Conservation (phyloP, 2,113 vertebrate species). For the Microcebus lehilahytsara region DNA sequence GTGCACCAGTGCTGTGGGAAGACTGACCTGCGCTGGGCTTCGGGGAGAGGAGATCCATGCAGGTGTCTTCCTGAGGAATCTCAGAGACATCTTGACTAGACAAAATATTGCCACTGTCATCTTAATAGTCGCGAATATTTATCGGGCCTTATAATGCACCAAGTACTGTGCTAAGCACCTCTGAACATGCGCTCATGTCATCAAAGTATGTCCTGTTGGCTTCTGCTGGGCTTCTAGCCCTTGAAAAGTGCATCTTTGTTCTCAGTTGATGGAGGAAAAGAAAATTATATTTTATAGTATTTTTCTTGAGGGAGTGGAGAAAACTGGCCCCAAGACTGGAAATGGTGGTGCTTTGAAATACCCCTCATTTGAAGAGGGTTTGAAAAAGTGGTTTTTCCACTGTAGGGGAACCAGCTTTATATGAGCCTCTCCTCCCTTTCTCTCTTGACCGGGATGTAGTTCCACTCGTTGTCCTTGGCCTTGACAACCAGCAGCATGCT, state of each 20-base stretch:
- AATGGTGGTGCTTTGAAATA: background rate
- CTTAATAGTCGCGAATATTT: background rate
- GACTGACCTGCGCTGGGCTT: background rate
- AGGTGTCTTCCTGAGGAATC: background rate
- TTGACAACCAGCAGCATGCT: background rate
- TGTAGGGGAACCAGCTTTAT: background rate
- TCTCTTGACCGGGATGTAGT: background rate
- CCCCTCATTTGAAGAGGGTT: background rate
- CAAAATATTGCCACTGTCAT: background rate
- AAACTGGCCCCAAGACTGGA: background rate
- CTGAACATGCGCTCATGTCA: background rate
- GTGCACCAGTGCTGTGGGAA: background rate
- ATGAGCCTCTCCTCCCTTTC: background rate
- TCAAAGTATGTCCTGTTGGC: background rate
- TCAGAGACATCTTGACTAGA: background rate
- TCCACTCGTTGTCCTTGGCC: background rate
- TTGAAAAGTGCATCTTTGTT: background rate
- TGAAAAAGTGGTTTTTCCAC: background rate
- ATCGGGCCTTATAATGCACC: fast-evolving
- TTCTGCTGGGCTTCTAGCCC: background rate
- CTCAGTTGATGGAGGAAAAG: background rate
- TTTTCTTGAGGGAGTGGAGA: conserved; percentile 28
- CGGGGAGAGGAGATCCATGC: background rate
- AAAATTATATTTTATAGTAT: background rate
- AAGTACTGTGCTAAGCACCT: background rate